These are phyloP conservation scores for Drosophila basisetae DNA, from an alignment of 2,888 invertebrate species.

Conservation along the genomic window DNA sequence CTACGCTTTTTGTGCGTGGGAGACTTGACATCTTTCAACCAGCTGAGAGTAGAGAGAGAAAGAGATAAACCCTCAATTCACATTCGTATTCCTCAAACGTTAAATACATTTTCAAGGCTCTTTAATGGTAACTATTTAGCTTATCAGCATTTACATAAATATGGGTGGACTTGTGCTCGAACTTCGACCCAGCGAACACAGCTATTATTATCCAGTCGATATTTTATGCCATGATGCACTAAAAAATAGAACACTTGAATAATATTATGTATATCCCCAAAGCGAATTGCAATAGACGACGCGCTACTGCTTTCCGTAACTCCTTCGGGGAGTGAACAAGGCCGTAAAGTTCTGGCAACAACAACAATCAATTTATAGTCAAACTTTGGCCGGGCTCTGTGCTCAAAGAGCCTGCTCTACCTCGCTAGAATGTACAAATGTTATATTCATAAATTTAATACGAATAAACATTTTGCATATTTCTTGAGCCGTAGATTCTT, in stretches of 20 bases:
- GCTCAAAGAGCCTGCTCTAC: constrained; percentile 41
- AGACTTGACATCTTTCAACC: neutral
- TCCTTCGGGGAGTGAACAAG: constrained; percentile 24
- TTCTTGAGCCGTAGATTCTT: constrained; percentile 54
- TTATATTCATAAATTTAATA: constrained; percentile 81
- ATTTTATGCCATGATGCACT: constrained; percentile 60
- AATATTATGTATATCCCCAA: constrained; percentile 50
- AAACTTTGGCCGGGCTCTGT: constrained; percentile 57
- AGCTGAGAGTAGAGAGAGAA: neutral
- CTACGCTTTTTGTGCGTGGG: neutral
- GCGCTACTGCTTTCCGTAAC: constrained; percentile 32
- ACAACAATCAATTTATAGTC: constrained; percentile 65
- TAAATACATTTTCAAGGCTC: neutral
- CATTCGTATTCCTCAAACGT: neutral
- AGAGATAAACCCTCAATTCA: neutral
- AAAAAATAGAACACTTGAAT: constrained; percentile 59
- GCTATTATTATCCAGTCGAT: constrained; percentile 45
- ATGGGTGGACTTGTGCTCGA: neutral
- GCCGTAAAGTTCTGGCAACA: constrained; percentile 48
- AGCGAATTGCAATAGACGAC: constrained; percentile 58
- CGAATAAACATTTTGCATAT: constrained; percentile 76
- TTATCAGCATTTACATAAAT: constrained; percentile 11
- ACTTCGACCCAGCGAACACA: constrained; percentile 1
- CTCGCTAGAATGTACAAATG: constrained; percentile 60
- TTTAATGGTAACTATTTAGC: neutral